Evolutionary conservation across 2,113 vertebrate genomes (phyloP), one percentile per base, ranked within the genome.

Genomic region (Hippocampus zosterae): DNA sequence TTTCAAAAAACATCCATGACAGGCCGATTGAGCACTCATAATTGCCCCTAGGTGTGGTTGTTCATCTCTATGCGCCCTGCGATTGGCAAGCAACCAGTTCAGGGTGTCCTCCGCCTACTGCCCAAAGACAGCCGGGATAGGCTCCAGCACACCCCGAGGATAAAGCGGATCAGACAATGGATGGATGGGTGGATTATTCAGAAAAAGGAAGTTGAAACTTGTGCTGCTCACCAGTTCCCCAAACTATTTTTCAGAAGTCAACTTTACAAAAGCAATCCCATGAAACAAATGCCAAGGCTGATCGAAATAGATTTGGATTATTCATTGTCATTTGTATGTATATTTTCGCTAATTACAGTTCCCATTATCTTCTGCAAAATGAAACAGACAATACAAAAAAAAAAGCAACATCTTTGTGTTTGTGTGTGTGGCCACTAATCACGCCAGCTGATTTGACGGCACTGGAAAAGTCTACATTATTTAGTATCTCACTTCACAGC

Each of bases 401-500:
- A 37, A 37, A 37, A 37, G 33, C 37, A 50, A 69, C 57, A 63
- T 40, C 60, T 37, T 59, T 50, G 57, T 72, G 67, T 64, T 56
- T 1, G 29, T 79, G 37, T 68, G 69, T 77, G 75, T 82, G 75
- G 76, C 78, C 75, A 71, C 81, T 89, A 87, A 88, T 89, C 82
- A 84, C 83, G 79, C 41, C 10, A 69, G 63, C 78, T 77, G 81
- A 86, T 82, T 90, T 75, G 44, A 71, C 86, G 84, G 85, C 88
- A 90, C 73, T 88, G 83, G 76, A 83, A 87, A 87, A 84, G 76
- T 82, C 68, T 90, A 84, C 85, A 90, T 90, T 89, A 90, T 89
- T 90, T 89, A 89, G 87, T 68, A 81, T 83, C 84, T 87, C 81
- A 81, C 84, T 90, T 84, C 86, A 80, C 85, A 88, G 82, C 73